Evolutionary conservation across 1,140 invertebrate genomes (phyloP), one percentile per base, ranked within the genome.

Genomic region (Drosophila sp.): DNA sequence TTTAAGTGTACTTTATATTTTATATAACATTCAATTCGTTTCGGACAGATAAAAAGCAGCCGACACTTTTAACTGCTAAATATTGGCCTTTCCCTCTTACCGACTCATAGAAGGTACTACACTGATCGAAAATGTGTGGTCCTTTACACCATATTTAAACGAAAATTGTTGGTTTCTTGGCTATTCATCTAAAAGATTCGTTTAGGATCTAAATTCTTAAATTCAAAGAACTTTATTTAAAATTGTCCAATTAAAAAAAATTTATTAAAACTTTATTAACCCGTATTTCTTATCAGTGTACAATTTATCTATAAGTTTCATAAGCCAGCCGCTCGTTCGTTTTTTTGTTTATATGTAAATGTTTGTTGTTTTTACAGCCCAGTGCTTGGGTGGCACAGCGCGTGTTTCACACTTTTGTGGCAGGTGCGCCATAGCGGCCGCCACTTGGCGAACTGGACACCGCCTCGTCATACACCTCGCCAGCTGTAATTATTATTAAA

Each of bases 321-420:
- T 83, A 70, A 62, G 62, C 48, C 54, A 51, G 53, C 50, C 21
- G 38, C 58, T 51, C 50, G 38, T 43, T 65, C 27, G 51, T 11
- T 57, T 41, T 53, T 46, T 38, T 66, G 36, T 66, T 40, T 69
- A 46, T 67, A 61, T 67, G 59, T 57, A 78, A 53, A 61, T 75
- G 61, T 67, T 80, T 84, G 77, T 84, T 84, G 77, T 84, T 84
- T 86, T 84, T 86, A 86, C 77, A 62, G 59, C 41, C 43, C 29
- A 56, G 29, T 50, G 25, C 25, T 27, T 14, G n/a, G 27, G 13
- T 32, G 46, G 7, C 11, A 50, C 6, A 25, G 16, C 54, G 65
- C 45, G 78, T 74, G 56, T 73, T 83, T 72, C 72, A 74, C 65
- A 70, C 65, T 67, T 38, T 69, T 86, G 78, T 45, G 78, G 83